Base-by-base conservation (phyloP, 2,888 invertebrate genomes). In the Fissipunctia ypsillon region DNA sequence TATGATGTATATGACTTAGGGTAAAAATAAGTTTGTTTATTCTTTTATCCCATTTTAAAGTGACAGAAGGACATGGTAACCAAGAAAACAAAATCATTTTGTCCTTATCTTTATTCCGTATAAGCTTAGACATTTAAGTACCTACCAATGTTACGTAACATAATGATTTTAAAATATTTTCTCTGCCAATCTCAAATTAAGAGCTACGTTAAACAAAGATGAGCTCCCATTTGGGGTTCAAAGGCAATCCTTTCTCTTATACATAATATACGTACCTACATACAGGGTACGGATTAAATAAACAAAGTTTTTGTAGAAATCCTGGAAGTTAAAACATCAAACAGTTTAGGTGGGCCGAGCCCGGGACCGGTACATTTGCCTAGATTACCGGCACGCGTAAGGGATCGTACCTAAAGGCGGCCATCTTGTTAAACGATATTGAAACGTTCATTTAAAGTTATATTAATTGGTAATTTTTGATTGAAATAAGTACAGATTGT, bases 261-360 rank as follows among this genome's bases (percentile, higher is more conserved):
- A 77, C 70, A 69, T 79, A 76, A 77, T 72, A 57, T 63, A 66
- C 48, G 12, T 81, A 67, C 57, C 83, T 71, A 85, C 69, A 81
- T 82, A 84, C 68, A 80, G 68, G 78, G 81, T 73, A 73, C 79
- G 91, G 92, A 91, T 93, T 93, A 92, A 93, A 93, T 92, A 93
- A 93, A 94, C 91, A 93, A 94, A 94, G 93, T 93, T 94, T 92
- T 87, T 83, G 76, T 85, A 87, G 84, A 91, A 91, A 91, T 89
- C 91, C 91, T 86, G 84, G 80, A 91, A 92, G 93, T 92, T 92
- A 90, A 93, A 94, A 94, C 94, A 94, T 94, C 94, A 94, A 94
- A 94, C 94, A 91, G 91, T 91, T 92, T 91, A 88, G 88, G 88
- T 83, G 87, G 89, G 87, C 76, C 76, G 60, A 72, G 82, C 78